Base-by-base conservation (phyloP, 2,888 invertebrate species). In the Latrodectus elegans region DNA sequence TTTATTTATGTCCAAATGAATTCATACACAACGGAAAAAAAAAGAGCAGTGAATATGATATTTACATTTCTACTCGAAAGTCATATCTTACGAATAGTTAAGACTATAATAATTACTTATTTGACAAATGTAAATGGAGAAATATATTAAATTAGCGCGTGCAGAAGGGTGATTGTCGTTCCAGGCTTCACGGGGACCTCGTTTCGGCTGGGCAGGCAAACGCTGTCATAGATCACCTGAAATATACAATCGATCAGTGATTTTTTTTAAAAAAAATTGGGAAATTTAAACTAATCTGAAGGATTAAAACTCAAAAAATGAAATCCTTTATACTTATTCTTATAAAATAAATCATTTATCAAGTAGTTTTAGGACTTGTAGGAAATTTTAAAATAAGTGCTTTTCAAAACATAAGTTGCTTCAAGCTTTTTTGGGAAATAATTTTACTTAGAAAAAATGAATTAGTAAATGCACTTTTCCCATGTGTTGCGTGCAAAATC, bases 151-250 rank as follows among this genome's bases (percentile, higher is more conserved):
- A 70, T 51, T 10, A 65, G 55, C 0, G 76, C 76, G 53, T 88
- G 84, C 6, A 77, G 51, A 22, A 88, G 72, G 17, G 84, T 83
- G 60, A 88, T 88, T 65, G 75, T 75, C 88, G 80, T 88, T 12
- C 88, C 88, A 10, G 88, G 84, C 22, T 84, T 88, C 0, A 88
- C 80, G 8, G 83, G 67, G 1, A 84, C 80, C 71, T 88, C 79
- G 22, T 53, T 83, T 22, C 88, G 74, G 49, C 73, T 76, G 0
- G 88, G 88, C 49, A 88, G 72, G 60, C 88, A 88, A 22, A 88
- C 72, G 51, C 76, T 84, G 67, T 88, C 79, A 49, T 88, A 88
- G 26, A 88, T 64, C 17, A 80, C 72, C 88, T 88, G 51, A 26
- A 84, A 84, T 4, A 6, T 38, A 38, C 38, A 38, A 38, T 38